A percentile compares a stretch with the other conserved stretches of the same genome.
These are phyloP conservation scores for Merluccius polli DNA, from an alignment of 2,797 vertebrate species.

Conservation along the genomic window DNA sequence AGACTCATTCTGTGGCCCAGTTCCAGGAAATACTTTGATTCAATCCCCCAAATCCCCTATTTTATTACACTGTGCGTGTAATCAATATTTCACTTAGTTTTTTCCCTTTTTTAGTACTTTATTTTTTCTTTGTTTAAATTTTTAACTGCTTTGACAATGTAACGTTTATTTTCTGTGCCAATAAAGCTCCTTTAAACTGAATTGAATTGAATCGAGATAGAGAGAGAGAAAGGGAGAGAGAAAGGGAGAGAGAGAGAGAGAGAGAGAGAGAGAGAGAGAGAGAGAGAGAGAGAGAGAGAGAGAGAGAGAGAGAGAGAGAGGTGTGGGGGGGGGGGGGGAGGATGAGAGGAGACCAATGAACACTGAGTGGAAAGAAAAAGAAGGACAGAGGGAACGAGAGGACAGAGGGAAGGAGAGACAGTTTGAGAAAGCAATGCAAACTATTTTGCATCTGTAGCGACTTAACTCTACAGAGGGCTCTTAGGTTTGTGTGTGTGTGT, in stretches of 20 bases:
- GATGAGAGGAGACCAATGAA: constrained; percentile 20
- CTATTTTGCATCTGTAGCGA: constrained; percentile 17
- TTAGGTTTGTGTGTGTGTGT: constrained; percentile 34
- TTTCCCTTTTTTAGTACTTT: too few relatives aligned
- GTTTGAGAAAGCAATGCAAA: not conserved
- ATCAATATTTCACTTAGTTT: too few relatives aligned
- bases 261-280: constrained; percentile 13
- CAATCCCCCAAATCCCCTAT: too few relatives aligned
- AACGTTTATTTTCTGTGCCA: too few relatives aligned
- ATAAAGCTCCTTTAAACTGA: too few relatives aligned
- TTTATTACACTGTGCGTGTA: too few relatives aligned
- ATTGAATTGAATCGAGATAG: too few relatives aligned
- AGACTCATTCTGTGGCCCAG: too few relatives aligned
- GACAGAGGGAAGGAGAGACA: not conserved
- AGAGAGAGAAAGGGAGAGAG: not conserved
- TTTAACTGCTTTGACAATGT: too few relatives aligned
- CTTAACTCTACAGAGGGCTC: constrained; percentile 40
- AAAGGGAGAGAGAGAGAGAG: constrained; percentile 26
- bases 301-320: constrained; percentile 22
- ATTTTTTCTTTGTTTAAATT: too few relatives aligned
- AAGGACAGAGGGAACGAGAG: not conserved
- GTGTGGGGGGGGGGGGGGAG: constrained; percentile 25
- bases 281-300: too few relatives aligned
- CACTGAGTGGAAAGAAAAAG: not conserved
- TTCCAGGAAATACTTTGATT: too few relatives aligned